A percentile compares a stretch with the other conserved stretches of the same genome.
These are phyloP conservation scores for Physella acuta DNA, from an alignment of 1,140 invertebrate species.

Conservation along the genomic window DNA sequence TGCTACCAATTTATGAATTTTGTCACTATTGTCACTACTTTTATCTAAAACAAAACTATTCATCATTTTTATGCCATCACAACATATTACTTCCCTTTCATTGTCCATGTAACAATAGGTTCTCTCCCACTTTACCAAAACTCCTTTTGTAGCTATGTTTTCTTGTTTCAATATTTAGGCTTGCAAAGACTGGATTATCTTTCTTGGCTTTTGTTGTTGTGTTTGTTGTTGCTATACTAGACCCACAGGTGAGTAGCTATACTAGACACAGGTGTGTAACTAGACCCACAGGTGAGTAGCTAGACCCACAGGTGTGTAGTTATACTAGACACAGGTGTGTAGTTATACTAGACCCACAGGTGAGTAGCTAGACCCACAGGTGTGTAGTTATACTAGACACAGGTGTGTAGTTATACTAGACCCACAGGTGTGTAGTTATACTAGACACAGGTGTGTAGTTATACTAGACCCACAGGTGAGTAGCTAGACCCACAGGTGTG, in stretches of 20 bases:
- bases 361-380: too few relatives aligned
- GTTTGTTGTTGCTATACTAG: conserved; percentile 48
- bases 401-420: background rate
- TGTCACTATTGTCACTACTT: background rate
- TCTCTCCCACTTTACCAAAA: background rate
- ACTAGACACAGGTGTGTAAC: too few relatives aligned
- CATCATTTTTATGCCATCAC: background rate
- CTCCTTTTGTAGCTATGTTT: background rate
- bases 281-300: too few relatives aligned
- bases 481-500: too few relatives aligned
- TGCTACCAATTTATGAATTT: background rate
- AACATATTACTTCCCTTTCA: background rate
- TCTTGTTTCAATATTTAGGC: conserved; percentile 33
- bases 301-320: background rate
- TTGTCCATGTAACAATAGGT: background rate
- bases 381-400: background rate
- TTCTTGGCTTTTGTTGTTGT: conserved; percentile 41
- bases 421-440: background rate
- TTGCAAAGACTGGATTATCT: conserved; percentile 35
- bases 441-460: too few relatives aligned
- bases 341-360: background rate
- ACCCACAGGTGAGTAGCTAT: conserved; percentile 41
- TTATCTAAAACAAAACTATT: background rate
- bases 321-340: background rate
- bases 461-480: too few relatives aligned